phyloP scores from a whole-genome alignment of 2,113 vertebrate genomes.

The Gopherus flavomarginatus region DNA sequence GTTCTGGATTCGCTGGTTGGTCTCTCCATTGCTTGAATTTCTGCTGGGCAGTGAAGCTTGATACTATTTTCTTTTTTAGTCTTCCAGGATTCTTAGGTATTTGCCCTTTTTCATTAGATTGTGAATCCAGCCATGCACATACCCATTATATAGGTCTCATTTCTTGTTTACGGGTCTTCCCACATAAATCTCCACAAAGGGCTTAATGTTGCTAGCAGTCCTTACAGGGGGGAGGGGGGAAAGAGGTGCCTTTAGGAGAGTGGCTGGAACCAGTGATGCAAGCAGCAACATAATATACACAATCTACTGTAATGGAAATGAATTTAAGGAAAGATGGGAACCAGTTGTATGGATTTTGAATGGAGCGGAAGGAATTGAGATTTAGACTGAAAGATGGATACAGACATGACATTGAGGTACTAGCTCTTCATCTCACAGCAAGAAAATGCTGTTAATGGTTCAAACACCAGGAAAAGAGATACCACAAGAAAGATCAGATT shows the following conservation, averaged over 20 bases:
- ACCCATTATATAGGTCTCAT: rapidly evolving
- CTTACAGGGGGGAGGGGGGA: neutral
- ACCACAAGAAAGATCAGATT: neutral
- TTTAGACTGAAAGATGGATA: neutral
- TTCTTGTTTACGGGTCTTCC: rapidly evolving
- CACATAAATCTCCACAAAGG: rapidly evolving
- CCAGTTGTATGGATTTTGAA: neutral
- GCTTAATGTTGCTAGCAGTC: neutral
- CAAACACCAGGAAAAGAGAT: neutral
- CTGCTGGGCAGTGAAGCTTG: neutral
- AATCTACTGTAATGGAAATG: neutral
- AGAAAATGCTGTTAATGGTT: rapidly evolving
- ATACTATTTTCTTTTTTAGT: neutral
- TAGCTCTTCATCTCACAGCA: neutral
- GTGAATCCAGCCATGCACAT: neutral
- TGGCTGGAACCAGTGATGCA: neutral
- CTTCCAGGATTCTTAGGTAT: neutral
- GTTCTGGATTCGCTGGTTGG: neutral
- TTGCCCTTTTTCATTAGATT: neutral
- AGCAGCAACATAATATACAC: neutral
- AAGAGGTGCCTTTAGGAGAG: neutral
- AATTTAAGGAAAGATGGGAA: neutral
- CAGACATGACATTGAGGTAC: neutral
- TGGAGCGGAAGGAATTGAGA: neutral
- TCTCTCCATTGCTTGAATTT: neutral